Conservation (phyloP, 2,888 invertebrate species). For the Mythimna pallens region DNA sequence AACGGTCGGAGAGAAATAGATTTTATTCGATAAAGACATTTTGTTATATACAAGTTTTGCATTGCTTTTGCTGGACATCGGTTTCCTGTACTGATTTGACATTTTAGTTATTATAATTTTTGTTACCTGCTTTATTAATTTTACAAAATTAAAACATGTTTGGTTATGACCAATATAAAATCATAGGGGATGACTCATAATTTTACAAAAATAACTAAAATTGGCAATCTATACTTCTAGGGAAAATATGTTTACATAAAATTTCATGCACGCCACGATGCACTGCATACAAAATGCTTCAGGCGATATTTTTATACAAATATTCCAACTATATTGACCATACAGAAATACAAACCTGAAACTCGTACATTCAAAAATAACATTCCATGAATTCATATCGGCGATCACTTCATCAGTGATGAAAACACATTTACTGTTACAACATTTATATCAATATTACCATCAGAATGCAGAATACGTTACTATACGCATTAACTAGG, state of each 20-base stretch:
- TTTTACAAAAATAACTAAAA: too few species aligned
- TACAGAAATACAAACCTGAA: background rate
- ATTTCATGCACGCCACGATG: background rate
- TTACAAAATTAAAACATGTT: too few species aligned
- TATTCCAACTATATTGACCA: background rate
- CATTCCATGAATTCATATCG: background rate
- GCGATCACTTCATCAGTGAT: background rate
- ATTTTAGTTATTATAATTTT: too few species aligned
- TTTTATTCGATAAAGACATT: slow-evolving; percentile 1
- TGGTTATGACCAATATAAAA: too few species aligned
- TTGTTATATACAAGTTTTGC: background rate
- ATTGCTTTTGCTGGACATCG: background rate
- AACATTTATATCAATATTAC: too few species aligned
- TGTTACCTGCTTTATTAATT: too few species aligned
- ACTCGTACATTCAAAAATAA: background rate
- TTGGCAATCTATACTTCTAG: background rate
- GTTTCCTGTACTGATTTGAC: too few species aligned
- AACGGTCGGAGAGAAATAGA: background rate
- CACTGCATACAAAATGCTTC: background rate
- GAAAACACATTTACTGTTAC: background rate
- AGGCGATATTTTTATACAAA: background rate
- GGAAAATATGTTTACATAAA: background rate
- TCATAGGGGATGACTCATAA: too few species aligned
- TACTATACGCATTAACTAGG: too few species aligned
- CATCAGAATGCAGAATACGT: too few species aligned